phyloP scores from a whole-genome alignment of 2,888 invertebrate species.

The Dryocosmus kuriphilus region DNA sequence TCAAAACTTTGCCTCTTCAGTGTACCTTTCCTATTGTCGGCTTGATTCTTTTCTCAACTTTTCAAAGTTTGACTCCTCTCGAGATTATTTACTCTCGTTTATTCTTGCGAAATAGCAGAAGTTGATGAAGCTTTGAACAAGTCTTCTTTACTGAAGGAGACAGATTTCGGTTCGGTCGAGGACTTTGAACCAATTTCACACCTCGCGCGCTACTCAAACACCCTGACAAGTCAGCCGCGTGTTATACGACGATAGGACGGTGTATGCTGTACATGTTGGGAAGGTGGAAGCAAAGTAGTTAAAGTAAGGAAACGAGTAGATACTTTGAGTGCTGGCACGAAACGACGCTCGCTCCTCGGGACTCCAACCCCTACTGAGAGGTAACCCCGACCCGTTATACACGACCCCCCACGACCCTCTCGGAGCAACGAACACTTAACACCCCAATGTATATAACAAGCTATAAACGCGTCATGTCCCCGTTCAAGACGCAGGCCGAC shows the following conservation, averaged over 20 bases:
- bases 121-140: neutral
- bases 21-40: neutral
- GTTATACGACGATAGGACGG: neutral
- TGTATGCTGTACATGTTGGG: neutral
- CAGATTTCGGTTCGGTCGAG: neutral
- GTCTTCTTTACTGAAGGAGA: neutral
- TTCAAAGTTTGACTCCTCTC: neutral
- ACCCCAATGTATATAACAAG: constrained; percentile 51
- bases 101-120: neutral
- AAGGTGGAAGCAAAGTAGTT: neutral
- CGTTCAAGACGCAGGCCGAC: constrained; percentile 58
- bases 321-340: constrained; percentile 39
- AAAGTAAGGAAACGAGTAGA: constrained; percentile 24
- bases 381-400: constrained; percentile 55
- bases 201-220: constrained; percentile 10
- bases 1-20: neutral
- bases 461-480: constrained; percentile 47
- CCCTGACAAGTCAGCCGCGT: neutral
- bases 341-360: constrained; percentile 58
- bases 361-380: constrained; percentile 69
- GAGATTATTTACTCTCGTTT: neutral
- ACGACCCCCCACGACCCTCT: constrained; percentile 37
- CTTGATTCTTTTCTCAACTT: neutral
- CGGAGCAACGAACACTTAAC: constrained; percentile 62
- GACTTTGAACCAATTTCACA: constrained; percentile 14